Base-by-base conservation (phyloP, 2,888 invertebrate species). In the Diaprepes abbreviatus region DNA sequence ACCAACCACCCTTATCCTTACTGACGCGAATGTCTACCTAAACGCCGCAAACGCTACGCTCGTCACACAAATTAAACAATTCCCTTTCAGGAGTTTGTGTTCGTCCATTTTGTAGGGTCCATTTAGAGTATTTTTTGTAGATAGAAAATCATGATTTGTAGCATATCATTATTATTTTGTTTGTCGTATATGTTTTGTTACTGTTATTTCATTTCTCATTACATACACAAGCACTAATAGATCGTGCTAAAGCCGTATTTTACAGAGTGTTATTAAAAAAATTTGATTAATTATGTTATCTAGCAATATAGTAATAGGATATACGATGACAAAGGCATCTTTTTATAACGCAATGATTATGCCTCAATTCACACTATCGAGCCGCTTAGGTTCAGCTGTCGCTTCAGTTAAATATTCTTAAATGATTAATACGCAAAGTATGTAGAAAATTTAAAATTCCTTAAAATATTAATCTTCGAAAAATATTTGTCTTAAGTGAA, bases 211-310 rank as follows among this genome's bases (percentile, higher is more conserved):
- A 45, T 48, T 36, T 54, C 17, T 54, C 33, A 54, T 54, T 9
- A 31, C 43, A 14, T 50, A 70, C 73, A 73, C 68, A 3, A 40
- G 72, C 72, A 72, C 70, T 72, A 72, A 72, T 70, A 72, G 59
- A 50, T 68, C 72, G 72, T 72, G 72, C 72, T 60, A 64, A 50
- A 33, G 59, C 69, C 52, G 10, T 28, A 50, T 7, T 43, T 28
- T 33, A 12, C 54, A 60, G 62, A 40, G 33, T 19, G 35, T 48
- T 59, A 35, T 21, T 33, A 48, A 17, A 54, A 36, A 19, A n/a
- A 21, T 35, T 24, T 24, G 24, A 24, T 24, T 58, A n/a, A n/a
- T n/a, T n/a, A n/a, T n/a, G n/a, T n/a, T n/a, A n/a, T n/a, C n/a
- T n/a, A n/a, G n/a, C n/a, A n/a, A n/a, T n/a, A n/a, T n/a, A n/a